Conservation (phyloP, 2,888 invertebrate species). For the Caenorhabditis parvicauda region DNA sequence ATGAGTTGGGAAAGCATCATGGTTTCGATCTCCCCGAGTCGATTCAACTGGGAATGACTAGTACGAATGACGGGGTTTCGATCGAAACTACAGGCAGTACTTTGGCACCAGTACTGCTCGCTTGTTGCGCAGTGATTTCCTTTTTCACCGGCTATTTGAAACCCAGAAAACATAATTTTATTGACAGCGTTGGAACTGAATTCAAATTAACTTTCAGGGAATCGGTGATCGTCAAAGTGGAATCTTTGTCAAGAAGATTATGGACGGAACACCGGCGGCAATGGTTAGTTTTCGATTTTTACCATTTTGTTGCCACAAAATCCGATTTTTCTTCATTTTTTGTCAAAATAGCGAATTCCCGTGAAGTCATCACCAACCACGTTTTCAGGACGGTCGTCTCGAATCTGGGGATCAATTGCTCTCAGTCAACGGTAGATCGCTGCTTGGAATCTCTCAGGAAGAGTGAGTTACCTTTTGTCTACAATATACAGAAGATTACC, state of each 20-base stretch:
- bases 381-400: slow-evolving; percentile 84
- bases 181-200: no score
- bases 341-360: not conserved
- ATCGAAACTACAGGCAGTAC: no score
- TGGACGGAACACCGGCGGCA: slow-evolving; percentile 73
- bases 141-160: no score
- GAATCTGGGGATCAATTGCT: slow-evolving; percentile 95
- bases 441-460: slow-evolving; percentile 77
- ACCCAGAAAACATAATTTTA: no score
- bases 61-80: no score
- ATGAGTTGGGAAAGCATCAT: no score
- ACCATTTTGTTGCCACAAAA: not conserved
- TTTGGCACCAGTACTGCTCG: no score
- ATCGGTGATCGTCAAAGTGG: slow-evolving; percentile 81
- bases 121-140: no score
- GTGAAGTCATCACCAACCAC: slow-evolving; percentile 17
- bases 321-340: not conserved
- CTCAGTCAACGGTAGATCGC: slow-evolving; percentile 91
- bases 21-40: no score
- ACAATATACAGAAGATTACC: not conserved
- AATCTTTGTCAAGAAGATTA: slow-evolving; percentile 97
- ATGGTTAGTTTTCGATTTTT: slow-evolving; percentile 62
- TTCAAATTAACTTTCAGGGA: slow-evolving; percentile 69
- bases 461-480: slow-evolving; percentile 65
- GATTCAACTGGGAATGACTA: no score